phyloP scores from a whole-genome alignment of 2,113 vertebrate genomes.

The Oreochromis spilurus region DNA sequence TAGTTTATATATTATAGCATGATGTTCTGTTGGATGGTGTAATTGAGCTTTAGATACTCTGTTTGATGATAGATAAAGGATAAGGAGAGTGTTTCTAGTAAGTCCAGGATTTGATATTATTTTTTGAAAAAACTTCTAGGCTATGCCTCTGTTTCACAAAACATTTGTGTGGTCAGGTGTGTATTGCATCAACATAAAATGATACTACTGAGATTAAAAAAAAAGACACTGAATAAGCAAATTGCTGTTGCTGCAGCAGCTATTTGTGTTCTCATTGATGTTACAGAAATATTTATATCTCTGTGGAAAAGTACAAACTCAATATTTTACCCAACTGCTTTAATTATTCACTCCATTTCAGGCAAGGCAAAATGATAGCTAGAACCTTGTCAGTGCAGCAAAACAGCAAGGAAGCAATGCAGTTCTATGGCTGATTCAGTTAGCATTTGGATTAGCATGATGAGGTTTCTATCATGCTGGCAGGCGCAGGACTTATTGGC shows the following conservation, averaged over 20 bases:
- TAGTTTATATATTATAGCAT: neutral
- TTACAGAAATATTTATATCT: conserved; percentile 53
- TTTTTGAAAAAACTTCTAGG: neutral
- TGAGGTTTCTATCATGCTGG: conserved; percentile 36
- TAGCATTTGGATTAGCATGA: conserved; percentile 32
- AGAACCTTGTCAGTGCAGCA: conserved; percentile 18
- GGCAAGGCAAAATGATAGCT: conserved; percentile 25
- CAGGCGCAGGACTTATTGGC: neutral
- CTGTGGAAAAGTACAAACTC: conserved; percentile 35
- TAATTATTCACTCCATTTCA: conserved; percentile 46
- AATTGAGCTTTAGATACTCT: neutral
- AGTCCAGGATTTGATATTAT: neutral
- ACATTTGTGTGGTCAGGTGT: neutral
- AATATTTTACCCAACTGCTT: conserved; percentile 48
- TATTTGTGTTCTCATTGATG: conserved; percentile 36
- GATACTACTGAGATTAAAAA: neutral
- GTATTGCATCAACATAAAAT: neutral
- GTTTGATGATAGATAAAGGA: neutral
- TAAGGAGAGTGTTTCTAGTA: neutral
- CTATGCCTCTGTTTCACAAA: neutral
- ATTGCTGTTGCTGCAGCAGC: neutral
- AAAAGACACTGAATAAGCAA: neutral
- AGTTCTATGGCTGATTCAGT: conserved; percentile 26
- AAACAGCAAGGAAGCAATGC: conserved; percentile 31
- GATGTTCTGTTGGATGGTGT: neutral